Percentiles rank a stretch among this genome's conserved stretches.
These are phyloP conservation scores for Nemotelus nigrinus DNA, from an alignment of 2,888 invertebrate species.

Conservation along the genomic window DNA sequence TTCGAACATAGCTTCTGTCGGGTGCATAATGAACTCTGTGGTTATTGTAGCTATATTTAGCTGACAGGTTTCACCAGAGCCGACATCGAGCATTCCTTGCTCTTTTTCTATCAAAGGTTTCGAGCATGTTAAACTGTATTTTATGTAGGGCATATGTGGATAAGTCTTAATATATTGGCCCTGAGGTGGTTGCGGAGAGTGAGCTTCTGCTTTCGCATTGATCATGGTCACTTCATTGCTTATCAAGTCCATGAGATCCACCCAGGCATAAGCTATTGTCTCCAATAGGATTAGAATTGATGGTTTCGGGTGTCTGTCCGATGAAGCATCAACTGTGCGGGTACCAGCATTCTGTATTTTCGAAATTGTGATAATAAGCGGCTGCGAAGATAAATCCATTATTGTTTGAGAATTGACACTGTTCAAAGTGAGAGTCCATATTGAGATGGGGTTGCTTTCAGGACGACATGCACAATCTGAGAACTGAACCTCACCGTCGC, in stretches of 20 bases:
- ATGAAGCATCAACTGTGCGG: not conserved
- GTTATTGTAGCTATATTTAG: slow-evolving; percentile 30
- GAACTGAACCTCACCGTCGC: slow-evolving; percentile 8
- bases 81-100: not conserved
- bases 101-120: slow-evolving; percentile 21
- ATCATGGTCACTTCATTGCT: slow-evolving; percentile 9
- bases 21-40: slow-evolving; percentile 35
- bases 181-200: not conserved
- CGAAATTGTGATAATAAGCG: slow-evolving; percentile 28
- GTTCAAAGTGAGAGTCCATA: slow-evolving; percentile 33
- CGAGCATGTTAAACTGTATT: slow-evolving; percentile 24
- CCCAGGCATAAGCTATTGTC: slow-evolving; percentile 6
- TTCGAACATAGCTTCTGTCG: slow-evolving; percentile 12
- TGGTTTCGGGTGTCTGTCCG: not conserved
- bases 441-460: slow-evolving; percentile 7
- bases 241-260: slow-evolving; percentile 25
- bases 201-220: not conserved
- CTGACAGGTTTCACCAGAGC: not conserved
- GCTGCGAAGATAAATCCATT: slow-evolving; percentile 33
- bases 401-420: slow-evolving; percentile 17
- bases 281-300: not conserved
- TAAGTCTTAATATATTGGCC: not conserved
- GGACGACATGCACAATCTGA: slow-evolving; percentile 31
- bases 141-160: slow-evolving; percentile 34
- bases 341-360: slow-evolving; percentile 2